phyloP scores from a whole-genome alignment of 2,888 invertebrate genomes.

The Perizoma affinitatum region DNA sequence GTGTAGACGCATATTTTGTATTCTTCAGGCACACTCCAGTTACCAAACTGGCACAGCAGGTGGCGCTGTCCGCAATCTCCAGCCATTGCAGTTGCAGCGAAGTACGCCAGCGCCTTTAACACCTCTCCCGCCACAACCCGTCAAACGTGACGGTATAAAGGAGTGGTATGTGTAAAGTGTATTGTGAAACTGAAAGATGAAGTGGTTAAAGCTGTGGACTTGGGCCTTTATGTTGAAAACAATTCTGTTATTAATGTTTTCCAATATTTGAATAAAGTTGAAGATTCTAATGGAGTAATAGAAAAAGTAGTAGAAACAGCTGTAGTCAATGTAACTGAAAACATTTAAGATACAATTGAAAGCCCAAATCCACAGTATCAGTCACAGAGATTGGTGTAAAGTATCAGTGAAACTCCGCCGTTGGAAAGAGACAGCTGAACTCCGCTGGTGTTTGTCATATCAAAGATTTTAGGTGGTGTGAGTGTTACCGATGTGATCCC shows the following conservation, averaged over 20 bases:
- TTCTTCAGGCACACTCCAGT: slow-evolving; percentile 72
- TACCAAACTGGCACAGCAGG: slow-evolving; percentile 77
- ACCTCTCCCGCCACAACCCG: slow-evolving; percentile 79
- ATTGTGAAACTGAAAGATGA: neutral
- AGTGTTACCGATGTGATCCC: slow-evolving; percentile 45
- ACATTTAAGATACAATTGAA: neutral
- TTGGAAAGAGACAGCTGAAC: slow-evolving; percentile 28
- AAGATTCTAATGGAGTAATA: neutral
- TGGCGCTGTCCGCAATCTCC: slow-evolving; percentile 78
- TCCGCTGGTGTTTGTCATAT: slow-evolving; percentile 54
- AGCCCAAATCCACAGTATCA: slow-evolving; percentile 12
- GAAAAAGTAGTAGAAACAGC: neutral
- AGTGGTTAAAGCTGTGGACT: slow-evolving; percentile 10
- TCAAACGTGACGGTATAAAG: slow-evolving; percentile 95
- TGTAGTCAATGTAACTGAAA: neutral
- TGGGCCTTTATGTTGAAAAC: slow-evolving; percentile 3
- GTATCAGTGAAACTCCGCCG: slow-evolving; percentile 23
- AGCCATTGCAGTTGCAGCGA: slow-evolving; percentile 70
- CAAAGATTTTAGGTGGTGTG: slow-evolving; percentile 52
- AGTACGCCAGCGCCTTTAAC: slow-evolving; percentile 77
- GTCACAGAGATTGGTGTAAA: slow-evolving; percentile 11
- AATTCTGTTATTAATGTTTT: neutral
- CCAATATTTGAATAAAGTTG: neutral
- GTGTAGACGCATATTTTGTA: neutral
- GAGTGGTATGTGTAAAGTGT: slow-evolving; percentile 95